Evolutionary conservation across 2,113 vertebrate genomes (phyloP).

Genomic region (Pseudorhombus dupliciocellatus): DNA sequence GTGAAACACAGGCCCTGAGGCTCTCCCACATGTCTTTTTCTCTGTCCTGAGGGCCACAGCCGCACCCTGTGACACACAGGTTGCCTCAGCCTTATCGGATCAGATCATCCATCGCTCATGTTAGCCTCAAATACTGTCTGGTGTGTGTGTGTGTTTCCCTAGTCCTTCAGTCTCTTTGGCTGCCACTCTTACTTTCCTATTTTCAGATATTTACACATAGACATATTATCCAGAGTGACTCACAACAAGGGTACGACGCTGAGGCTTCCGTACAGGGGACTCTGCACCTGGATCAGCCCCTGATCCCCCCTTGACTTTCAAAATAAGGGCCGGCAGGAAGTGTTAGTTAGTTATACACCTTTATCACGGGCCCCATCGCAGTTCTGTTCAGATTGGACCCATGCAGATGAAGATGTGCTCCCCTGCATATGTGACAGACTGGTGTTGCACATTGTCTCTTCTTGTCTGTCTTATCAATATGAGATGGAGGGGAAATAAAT

Average conservation of each 20-base stretch:
- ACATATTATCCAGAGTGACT: no score
- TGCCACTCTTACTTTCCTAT: not conserved
- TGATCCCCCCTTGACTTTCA: not conserved
- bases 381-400: conserved; percentile 17
- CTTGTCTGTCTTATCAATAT: conserved; percentile 18
- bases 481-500: conserved; percentile 20
- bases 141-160: not conserved
- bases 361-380: conserved; percentile 13
- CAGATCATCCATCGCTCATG: conserved; percentile 25
- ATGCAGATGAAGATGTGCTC: conserved; percentile 18
- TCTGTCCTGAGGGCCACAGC: conserved; percentile 18
- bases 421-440: conserved; percentile 5
- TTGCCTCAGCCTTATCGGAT: conserved; percentile 36
- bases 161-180: conserved; percentile 1
- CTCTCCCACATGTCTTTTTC: conserved; percentile 9
- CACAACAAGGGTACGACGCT: no score
- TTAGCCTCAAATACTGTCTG: not conserved
- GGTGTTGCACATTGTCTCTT: conserved; percentile 22
- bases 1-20: conserved; percentile 20
- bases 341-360: not conserved
- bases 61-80: conserved; percentile 43
- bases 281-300: no score
- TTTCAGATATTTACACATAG: conserved; percentile 26
- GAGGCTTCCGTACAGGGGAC: no score
- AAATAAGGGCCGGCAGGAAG: not conserved